Evolutionary conservation across 92 coral and sea anemone species (phyloP).

Genomic region (Isaurus tuberculatus): DNA sequence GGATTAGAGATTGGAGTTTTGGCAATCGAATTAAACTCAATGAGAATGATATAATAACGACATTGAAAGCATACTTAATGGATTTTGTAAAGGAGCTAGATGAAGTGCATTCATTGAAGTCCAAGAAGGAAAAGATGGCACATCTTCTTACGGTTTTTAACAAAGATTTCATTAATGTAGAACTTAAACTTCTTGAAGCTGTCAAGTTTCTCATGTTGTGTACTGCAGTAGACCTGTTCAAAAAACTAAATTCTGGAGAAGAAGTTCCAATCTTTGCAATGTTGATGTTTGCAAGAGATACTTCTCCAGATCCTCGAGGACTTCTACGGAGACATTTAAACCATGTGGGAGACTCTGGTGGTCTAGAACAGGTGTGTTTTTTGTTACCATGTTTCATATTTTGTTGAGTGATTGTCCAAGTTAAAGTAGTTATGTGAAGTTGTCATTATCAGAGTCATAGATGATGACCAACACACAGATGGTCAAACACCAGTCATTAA

Average conservation of each 20-base stretch:
- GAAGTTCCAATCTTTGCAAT: constrained; percentile 83
- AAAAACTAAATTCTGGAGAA: constrained; percentile 51
- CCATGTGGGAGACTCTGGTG: constrained; percentile 92
- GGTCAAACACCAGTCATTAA: too few relatives aligned
- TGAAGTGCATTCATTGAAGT: constrained; percentile 42
- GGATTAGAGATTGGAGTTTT: constrained; percentile 82
- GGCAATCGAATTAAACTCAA: constrained; percentile 71
- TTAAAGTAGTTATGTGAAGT: too few relatives aligned
- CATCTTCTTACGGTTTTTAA: constrained; percentile 73
- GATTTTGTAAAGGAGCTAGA: constrained; percentile 63
- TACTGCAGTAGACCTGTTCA: constrained; percentile 68
- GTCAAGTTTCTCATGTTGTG: constrained; percentile 83
- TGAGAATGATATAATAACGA: constrained; percentile 59
- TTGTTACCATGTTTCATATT: background rate
- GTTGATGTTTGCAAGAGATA: constrained; percentile 87
- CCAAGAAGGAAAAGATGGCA: constrained; percentile 69
- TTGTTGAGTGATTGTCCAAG: too few relatives aligned
- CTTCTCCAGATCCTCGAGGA: constrained; percentile 71
- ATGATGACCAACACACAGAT: too few relatives aligned
- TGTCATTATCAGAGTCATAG: too few relatives aligned
- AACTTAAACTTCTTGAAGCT: constrained; percentile 84
- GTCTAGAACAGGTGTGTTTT: constrained; percentile 84
- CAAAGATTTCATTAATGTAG: constrained; percentile 61
- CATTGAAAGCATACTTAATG: constrained; percentile 60
- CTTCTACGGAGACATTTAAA: constrained; percentile 76